Evolutionary conservation across 2,888 invertebrate genomes (phyloP).

Genomic region (Dolichopus griseipennis): DNA sequence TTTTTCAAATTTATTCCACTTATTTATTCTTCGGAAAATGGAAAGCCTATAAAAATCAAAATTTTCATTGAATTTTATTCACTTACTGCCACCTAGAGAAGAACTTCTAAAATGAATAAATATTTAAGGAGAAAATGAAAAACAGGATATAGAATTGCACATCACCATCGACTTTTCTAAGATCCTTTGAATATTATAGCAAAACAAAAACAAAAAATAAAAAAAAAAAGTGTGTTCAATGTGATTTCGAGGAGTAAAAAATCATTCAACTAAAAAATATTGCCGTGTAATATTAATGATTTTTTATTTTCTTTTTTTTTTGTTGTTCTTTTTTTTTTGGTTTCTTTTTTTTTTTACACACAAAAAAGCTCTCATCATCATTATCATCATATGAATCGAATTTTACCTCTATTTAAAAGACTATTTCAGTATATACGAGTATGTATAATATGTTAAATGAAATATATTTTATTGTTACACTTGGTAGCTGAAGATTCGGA

Average conservation of each 20-base stretch:
- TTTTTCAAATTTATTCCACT: neutral
- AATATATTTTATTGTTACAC: too few species aligned
- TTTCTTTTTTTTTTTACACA: neutral
- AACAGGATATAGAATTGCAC: neutral
- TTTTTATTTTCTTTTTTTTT: neutral
- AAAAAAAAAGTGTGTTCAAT: too few species aligned
- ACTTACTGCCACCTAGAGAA: neutral
- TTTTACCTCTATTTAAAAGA: neutral
- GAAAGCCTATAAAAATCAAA: neutral
- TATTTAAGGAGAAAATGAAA: neutral
- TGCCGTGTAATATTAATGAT: conserved; percentile 3
- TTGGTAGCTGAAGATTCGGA: too few species aligned
- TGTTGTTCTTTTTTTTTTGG: neutral
- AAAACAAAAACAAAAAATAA: too few species aligned
- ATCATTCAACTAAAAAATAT: neutral
- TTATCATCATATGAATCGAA: neutral
- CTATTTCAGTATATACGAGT: neutral
- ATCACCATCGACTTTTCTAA: neutral
- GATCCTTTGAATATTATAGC: too few species aligned
- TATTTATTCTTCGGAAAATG: neutral
- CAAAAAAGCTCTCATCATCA: neutral
- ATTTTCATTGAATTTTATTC: neutral
- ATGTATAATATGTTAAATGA: too few species aligned
- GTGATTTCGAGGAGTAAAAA: neutral
- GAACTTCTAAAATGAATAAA: neutral